Conservation (phyloP, 1,140 invertebrate genomes). For the Ceratosolen fusciceps region DNA sequence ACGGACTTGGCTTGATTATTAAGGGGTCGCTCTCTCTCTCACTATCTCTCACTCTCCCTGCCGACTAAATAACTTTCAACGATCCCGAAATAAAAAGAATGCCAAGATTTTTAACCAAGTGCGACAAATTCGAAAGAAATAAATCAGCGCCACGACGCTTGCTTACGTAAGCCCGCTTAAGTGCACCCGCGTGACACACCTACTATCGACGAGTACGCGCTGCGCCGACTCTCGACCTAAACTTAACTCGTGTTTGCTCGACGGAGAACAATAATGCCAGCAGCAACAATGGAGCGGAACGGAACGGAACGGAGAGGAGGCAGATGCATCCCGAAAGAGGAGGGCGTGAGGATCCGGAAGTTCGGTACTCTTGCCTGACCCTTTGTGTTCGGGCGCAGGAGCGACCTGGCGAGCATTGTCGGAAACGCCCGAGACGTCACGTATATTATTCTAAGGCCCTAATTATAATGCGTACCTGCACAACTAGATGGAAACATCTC, state of each 20-base stretch:
- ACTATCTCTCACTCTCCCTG: too few species aligned
- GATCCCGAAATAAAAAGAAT: neutral
- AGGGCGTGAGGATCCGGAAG: neutral
- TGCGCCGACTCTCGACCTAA: neutral
- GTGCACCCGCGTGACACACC: neutral
- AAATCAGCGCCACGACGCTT: neutral
- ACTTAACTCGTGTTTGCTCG: neutral
- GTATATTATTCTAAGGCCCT: neutral
- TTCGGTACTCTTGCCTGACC: neutral
- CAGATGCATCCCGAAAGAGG: conserved; percentile 11
- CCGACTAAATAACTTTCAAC: too few species aligned
- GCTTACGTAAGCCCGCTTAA: neutral
- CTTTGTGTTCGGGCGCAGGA: neutral
- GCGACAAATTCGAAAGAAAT: neutral
- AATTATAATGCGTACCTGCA: conserved; percentile 27
- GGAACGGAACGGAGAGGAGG: too few species aligned
- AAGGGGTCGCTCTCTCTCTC: too few species aligned
- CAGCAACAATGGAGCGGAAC: too few species aligned
- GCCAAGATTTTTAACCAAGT: neutral
- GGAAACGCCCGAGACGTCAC: conserved; percentile 1
- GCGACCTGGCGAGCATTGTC: neutral
- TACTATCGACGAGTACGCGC: neutral
- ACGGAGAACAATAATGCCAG: neutral
- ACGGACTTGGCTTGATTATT: too few species aligned
- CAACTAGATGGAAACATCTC: too few species aligned